Base-by-base conservation (phyloP, 2,113 vertebrate genomes). In the Austrofundulus limnaeus region DNA sequence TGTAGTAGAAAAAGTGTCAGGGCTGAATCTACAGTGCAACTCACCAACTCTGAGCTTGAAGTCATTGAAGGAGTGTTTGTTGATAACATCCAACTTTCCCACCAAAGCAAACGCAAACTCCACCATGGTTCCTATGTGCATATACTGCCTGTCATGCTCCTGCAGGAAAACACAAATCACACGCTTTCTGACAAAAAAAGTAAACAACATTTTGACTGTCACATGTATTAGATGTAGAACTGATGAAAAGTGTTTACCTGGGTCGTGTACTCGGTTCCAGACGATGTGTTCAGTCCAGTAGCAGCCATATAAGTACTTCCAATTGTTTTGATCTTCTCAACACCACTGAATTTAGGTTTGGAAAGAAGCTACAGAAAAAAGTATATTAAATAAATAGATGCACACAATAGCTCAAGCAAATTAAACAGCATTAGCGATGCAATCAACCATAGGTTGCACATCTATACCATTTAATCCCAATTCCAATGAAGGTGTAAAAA, bases 291-390 rank as follows among this genome's bases (percentile, higher is more conserved):
- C 54, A 99, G 61, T 31, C 96, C 97, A 6, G 97, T 98, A 11
- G 97, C 96, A 34, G 97, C 97, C 97, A 99, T 99, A 72, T 99
- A 98, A 0, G 96, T 98, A 90, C 97, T 99, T 77, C 97, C 97
- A 42, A 99, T 99, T 64, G 97, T 99, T 90, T 99, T 99, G 87
- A 99, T 99, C 84, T 99, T 99, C 85, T 99, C 97, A 67, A 99
- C 97, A 5, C 97, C 96, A 23, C 97, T 99, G 90, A 99, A 99
- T 80, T 99, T 99, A 11, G 97, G 97, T 85, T 98, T 98, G 49
- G 96, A 98, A 63, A 98, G 77, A 72, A 98, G 81, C 96, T 98
- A 49, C 14, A 71, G 23, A 58, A 71, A 41, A 79, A 6, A 69
- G 7, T 28, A 28, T 7, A 28, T 28, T 15, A 73, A 47, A 72